Evolutionary conservation across 2,888 invertebrate species (phyloP).

Genomic region (Nomada lathburiana): DNA sequence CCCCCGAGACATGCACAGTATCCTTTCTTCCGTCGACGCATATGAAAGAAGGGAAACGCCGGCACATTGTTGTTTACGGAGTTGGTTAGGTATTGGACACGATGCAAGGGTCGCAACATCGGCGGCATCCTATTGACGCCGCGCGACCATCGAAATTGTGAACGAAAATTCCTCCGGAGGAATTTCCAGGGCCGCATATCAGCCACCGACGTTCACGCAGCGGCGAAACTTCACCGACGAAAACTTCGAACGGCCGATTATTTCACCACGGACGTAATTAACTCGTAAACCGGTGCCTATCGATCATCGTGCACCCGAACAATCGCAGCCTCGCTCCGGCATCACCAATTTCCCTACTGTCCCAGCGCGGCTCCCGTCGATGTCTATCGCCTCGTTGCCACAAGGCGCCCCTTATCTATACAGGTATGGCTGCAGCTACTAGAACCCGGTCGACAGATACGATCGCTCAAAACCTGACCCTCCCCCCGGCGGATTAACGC

Average conservation of each 20-base stretch:
- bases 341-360: background rate
- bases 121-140: constrained; percentile 29
- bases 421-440: no score
- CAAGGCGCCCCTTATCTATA: background rate
- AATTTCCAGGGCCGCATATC: background rate
- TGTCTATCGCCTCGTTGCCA: background rate
- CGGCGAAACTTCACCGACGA: no score
- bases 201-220: no score
- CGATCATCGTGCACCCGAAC: no score
- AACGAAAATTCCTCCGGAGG: constrained; percentile 11
- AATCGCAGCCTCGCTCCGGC: no score
- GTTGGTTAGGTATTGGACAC: background rate
- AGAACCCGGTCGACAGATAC: background rate
- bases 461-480: background rate
- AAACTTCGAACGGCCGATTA: no score
- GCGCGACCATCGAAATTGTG: constrained; percentile 20
- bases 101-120: background rate
- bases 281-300: no score
- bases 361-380: background rate
- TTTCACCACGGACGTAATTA: no score
- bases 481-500: background rate
- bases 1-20: constrained; percentile 15
- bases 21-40: constrained; percentile 17
- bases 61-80: constrained; percentile 3
- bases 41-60: constrained; percentile 18